Percentiles rank a stretch among this genome's conserved stretches.
Evolutionary conservation across 2,113 vertebrate genomes (phyloP).

Genomic region (Pomatorhinus ruficollis): DNA sequence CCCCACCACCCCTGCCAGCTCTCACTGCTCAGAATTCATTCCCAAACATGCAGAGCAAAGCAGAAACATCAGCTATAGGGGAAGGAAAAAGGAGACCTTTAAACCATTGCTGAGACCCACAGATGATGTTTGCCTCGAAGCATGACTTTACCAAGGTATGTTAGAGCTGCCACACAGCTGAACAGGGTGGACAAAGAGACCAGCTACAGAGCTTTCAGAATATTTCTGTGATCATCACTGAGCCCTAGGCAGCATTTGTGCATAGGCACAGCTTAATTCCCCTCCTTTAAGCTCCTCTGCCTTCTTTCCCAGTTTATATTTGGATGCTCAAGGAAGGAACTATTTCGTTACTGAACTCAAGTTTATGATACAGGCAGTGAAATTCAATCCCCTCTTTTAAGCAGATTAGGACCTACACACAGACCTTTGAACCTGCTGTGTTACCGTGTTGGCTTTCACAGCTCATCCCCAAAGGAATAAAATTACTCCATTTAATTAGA

Average conservation of each 20-base stretch:
- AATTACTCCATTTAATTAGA: slow-evolving; percentile 42
- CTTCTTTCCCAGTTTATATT: not conserved
- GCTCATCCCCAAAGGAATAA: slow-evolving; percentile 35
- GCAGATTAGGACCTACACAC: slow-evolving; percentile 44
- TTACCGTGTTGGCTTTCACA: slow-evolving; percentile 40
- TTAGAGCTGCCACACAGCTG: not conserved
- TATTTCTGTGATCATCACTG: not conserved
- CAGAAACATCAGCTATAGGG: not conserved
- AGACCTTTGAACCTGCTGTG: slow-evolving; percentile 45
- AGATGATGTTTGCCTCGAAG: not conserved
- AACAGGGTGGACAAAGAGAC: not conserved
- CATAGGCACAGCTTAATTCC: not conserved
- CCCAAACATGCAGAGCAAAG: not conserved
- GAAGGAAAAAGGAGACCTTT: not conserved
- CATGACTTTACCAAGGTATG: not conserved
- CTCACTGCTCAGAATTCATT: not conserved
- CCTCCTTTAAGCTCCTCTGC: not conserved
- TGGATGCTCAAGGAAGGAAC: not conserved
- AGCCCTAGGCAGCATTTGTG: not conserved
- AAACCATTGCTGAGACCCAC: not conserved
- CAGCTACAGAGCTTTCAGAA: not conserved
- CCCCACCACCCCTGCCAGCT: not conserved
- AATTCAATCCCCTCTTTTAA: slow-evolving; percentile 49
- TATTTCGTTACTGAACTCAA: not conserved
- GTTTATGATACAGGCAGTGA: not conserved